phyloP scores from a whole-genome alignment of 2,113 vertebrate species.

The Aspidoscelis tigris region DNA sequence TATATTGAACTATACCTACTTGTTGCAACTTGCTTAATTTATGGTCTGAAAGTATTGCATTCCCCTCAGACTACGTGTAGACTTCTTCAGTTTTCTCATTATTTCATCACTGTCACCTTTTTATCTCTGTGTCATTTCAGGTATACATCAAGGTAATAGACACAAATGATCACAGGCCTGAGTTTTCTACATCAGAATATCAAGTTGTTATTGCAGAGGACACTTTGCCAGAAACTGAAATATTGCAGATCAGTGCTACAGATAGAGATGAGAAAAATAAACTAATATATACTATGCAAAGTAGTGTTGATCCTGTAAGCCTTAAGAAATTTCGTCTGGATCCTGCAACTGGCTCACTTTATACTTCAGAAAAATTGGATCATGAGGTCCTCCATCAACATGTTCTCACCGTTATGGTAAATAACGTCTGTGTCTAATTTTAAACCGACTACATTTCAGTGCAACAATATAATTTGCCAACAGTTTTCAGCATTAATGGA shows the following conservation, averaged over 20 bases:
- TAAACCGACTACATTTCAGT: not conserved
- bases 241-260: constrained; percentile 86
- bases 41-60: not conserved
- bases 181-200: constrained; percentile 89
- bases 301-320: constrained; percentile 91
- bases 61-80: not conserved
- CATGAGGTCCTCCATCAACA: constrained; percentile 92
- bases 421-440: not conserved
- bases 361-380: constrained; percentile 88
- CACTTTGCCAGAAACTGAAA: constrained; percentile 84
- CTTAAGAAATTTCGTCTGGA: constrained; percentile 94
- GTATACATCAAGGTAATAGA: constrained; percentile 97
- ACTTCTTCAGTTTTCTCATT: constrained; percentile 7
- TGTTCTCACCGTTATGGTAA: constrained; percentile 93
- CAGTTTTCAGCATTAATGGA: not conserved
- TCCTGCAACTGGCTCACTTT: constrained; percentile 87
- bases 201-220: constrained; percentile 90
- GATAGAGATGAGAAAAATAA: constrained; percentile 98
- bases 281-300: constrained; percentile 91
- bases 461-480: not conserved
- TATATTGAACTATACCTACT: not conserved
- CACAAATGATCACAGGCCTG: constrained; percentile 95
- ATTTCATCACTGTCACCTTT: constrained; percentile 23
- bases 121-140: constrained; percentile 70
- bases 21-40: not conserved